phyloP scores from a whole-genome alignment of 2,888 invertebrate species.

The Epicampocera succincta region DNA sequence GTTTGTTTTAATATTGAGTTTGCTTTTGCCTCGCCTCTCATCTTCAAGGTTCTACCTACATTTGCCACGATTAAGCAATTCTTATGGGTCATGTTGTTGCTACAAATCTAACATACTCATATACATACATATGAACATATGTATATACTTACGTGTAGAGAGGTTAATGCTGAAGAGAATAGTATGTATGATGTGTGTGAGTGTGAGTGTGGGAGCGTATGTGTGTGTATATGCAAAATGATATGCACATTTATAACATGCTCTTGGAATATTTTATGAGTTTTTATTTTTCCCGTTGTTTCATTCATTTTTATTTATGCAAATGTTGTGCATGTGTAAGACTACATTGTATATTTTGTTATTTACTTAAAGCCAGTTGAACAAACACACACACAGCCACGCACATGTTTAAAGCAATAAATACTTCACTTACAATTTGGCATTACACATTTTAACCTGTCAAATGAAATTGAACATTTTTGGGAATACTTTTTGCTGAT shows the following conservation, averaged over 20 bases:
- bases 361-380: not conserved
- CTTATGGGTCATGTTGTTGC: constrained; percentile 60
- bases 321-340: not conserved
- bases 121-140: constrained; percentile 32
- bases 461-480: constrained; percentile 21
- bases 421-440: constrained; percentile 45
- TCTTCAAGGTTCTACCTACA: constrained; percentile 65
- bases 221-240: not conserved
- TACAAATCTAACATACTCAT: constrained; percentile 38
- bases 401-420: constrained; percentile 1
- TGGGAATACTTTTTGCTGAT: not conserved
- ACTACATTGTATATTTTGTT: not conserved
- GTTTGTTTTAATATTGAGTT: constrained; percentile 16
- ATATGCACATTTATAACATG: constrained; percentile 45
- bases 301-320: constrained; percentile 20
- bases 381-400: constrained; percentile 2
- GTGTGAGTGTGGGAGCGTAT: no score
- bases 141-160: constrained; percentile 13
- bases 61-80: constrained; percentile 41
- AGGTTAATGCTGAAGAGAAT: not conserved
- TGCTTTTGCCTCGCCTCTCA: constrained; percentile 35
- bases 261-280: constrained; percentile 49
- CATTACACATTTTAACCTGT: constrained; percentile 51
- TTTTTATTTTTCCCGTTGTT: constrained; percentile 13
- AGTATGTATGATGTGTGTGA: not conserved